phyloP scores from a whole-genome alignment of 2,797 vertebrate species.

The Sylvia borin region DNA sequence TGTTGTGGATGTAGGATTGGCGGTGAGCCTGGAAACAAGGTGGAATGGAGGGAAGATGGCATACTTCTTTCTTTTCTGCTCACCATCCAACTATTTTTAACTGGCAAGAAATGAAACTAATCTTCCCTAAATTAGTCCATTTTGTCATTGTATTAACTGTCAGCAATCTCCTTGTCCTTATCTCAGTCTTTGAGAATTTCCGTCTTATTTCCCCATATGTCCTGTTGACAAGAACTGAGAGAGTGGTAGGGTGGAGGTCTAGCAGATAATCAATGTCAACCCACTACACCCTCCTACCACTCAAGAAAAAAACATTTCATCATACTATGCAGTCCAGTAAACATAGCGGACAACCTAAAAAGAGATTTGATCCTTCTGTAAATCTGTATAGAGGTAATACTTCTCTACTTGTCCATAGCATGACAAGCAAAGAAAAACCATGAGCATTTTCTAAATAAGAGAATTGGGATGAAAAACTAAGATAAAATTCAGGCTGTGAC shows the following conservation, averaged over 20 bases:
- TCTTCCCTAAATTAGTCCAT: background rate
- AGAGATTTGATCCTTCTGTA: background rate
- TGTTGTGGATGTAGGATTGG: background rate
- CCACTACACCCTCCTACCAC: too few species aligned
- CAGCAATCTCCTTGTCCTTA: background rate
- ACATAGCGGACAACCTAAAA: background rate
- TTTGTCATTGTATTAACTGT: background rate
- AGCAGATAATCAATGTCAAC: background rate
- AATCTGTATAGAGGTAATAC: background rate
- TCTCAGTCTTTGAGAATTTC: background rate
- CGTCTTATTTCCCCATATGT: background rate
- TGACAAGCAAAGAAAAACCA: background rate
- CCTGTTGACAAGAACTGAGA: background rate
- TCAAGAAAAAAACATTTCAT: background rate
- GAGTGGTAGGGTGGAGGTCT: rapidly evolving
- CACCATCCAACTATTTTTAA: background rate
- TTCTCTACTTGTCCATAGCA: background rate
- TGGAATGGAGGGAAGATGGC: rapidly evolving
- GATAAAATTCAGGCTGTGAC: background rate
- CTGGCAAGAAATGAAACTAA: background rate
- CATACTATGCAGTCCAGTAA: background rate
- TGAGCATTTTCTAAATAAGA: background rate
- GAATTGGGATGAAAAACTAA: background rate
- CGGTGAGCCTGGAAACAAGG: rapidly evolving
- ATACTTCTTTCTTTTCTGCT: background rate